A percentile compares a stretch with the other conserved stretches of the same genome.
phyloP scores from a whole-genome alignment of 2,888 invertebrate genomes.

The Pharmacophagus antenor region DNA sequence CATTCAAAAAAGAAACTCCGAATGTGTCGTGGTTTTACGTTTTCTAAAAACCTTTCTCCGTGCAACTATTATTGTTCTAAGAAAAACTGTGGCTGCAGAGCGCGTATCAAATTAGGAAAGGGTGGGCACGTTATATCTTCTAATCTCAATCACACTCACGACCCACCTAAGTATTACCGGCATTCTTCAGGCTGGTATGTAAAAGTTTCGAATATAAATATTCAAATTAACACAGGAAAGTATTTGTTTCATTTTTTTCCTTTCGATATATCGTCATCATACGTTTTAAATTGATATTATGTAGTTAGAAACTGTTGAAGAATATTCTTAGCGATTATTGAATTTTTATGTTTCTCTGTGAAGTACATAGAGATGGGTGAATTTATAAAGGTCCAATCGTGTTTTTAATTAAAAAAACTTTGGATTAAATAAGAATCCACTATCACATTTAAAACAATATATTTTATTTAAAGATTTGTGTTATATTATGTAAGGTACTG shows the following conservation, averaged over 20 bases:
- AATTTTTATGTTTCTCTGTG: neutral
- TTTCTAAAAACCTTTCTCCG: neutral
- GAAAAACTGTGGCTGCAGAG: neutral
- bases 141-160: constrained; percentile 24
- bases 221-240: neutral
- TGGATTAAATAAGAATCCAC: neutral
- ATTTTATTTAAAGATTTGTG: no score
- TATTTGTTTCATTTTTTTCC: neutral
- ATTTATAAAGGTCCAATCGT: no score
- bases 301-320: no score
- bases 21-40: no score
- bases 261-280: no score
- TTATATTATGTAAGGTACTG: no score
- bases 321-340: neutral
- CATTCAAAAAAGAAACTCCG: no score
- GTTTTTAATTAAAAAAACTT: no score
- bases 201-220: neutral
- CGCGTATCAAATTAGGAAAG: constrained; percentile 9
- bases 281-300: no score
- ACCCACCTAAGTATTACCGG: constrained; percentile 27
- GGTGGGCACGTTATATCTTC: constrained; percentile 25
- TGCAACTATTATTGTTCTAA: neutral
- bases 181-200: constrained; percentile 17
- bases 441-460: neutral
- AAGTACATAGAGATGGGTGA: no score